These are phyloP conservation scores for Acanthis flammea DNA, from an alignment of 2,797 vertebrate genomes.

Conservation along the genomic window DNA sequence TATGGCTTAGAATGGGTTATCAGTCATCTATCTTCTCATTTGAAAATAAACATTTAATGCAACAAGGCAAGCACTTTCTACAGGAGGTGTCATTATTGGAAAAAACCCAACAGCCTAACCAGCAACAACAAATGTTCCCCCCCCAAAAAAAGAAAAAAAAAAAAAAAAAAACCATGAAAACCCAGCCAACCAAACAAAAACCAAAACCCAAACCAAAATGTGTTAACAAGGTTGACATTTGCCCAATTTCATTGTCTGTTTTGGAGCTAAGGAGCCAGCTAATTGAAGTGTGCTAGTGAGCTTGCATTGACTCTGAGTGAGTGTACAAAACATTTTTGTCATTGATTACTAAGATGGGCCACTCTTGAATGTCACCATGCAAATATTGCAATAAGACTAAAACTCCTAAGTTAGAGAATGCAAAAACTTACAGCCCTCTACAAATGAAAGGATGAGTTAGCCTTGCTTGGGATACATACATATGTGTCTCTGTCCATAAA, in stretches of 20 bases:
- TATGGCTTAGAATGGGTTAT: neutral
- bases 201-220: rapidly evolving
- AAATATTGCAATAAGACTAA: neutral
- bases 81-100: neutral
- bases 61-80: neutral
- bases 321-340: neutral
- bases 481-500: neutral
- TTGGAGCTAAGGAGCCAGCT: neutral
- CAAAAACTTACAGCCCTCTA: neutral
- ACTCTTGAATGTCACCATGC: neutral
- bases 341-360: neutral
- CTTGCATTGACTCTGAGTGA: neutral
- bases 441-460: neutral
- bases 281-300: neutral
- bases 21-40: neutral
- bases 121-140: neutral
- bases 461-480: neutral
- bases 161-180: rapidly evolving
- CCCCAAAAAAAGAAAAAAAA: neutral
- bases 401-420: neutral
- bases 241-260: neutral
- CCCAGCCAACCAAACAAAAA: neutral
- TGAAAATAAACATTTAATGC: neutral
- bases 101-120: neutral
- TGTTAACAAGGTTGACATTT: neutral